Percentiles rank a stretch among this genome's conserved stretches.
phyloP scores from a whole-genome alignment of 1,140 invertebrate species.

The Caenorhabditis briggsae region DNA sequence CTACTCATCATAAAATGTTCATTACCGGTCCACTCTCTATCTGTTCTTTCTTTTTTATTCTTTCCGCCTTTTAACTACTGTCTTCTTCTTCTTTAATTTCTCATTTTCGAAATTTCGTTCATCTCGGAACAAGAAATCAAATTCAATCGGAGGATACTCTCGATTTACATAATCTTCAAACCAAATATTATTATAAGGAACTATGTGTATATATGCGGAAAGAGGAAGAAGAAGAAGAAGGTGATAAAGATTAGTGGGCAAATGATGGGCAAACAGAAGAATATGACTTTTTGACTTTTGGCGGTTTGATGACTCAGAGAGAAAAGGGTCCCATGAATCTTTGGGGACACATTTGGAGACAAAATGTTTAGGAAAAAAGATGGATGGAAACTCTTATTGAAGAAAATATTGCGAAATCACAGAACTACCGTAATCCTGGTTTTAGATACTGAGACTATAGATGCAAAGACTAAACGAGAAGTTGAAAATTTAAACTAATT shows the following conservation, averaged over 20 bases:
- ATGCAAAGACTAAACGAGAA: not conserved
- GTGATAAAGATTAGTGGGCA: constrained; percentile 18
- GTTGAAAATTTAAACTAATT: not conserved
- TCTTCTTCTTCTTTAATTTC: not conserved
- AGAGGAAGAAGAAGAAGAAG: not conserved
- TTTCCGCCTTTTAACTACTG: constrained; percentile 19
- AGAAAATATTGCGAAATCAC: constrained; percentile 2
- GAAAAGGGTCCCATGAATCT: not conserved
- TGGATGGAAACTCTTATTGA: no score
- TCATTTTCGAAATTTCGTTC: not conserved
- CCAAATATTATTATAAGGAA: constrained; percentile 48
- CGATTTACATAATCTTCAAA: constrained; percentile 51
- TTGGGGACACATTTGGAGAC: constrained; percentile 30
- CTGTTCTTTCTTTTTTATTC: constrained; percentile 1
- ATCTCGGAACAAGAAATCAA: constrained; percentile 7
- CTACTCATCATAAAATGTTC: constrained; percentile 46
- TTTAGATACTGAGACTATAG: not conserved
- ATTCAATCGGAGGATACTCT: not conserved
- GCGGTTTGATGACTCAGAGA: not conserved
- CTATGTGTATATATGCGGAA: constrained; percentile 32
- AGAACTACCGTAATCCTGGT: constrained; percentile 18
- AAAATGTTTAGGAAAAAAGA: constrained; percentile 14
- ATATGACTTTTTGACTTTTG: constrained; percentile 53
- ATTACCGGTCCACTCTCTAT: not conserved
- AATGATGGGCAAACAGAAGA: not conserved